These are phyloP conservation scores for Chromoteleia sp. DNA, from an alignment of 2,888 invertebrate species.

Conservation along the genomic window DNA sequence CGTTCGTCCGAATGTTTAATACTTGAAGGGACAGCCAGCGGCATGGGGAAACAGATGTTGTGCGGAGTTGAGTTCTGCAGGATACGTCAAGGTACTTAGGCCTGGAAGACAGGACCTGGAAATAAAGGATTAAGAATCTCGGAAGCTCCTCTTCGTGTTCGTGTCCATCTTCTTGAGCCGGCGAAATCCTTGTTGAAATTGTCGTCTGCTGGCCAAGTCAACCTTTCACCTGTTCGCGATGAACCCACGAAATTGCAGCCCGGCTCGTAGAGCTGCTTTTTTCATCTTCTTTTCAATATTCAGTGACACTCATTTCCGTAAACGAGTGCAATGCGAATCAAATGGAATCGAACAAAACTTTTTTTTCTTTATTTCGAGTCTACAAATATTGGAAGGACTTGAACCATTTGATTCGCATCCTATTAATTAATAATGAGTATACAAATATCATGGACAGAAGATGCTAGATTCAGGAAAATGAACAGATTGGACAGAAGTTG, in stretches of 20 bases:
- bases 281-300: not conserved
- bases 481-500: slow-evolving; percentile 57
- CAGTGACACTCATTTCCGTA: slow-evolving; percentile 4
- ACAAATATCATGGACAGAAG: slow-evolving; percentile 54
- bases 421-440: slow-evolving; percentile 36
- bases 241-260: slow-evolving; percentile 8
- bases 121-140: slow-evolving; percentile 83
- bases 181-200: slow-evolving; percentile 54
- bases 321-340: slow-evolving; percentile 27
- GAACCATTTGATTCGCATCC: slow-evolving; percentile 38
- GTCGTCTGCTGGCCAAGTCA: slow-evolving; percentile 30
- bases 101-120: slow-evolving; percentile 85
- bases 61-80: slow-evolving; percentile 83
- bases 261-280: slow-evolving; percentile 15
- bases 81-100: slow-evolving; percentile 83
- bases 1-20: slow-evolving; percentile 56
- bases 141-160: slow-evolving; percentile 57
- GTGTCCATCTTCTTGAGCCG: slow-evolving; percentile 43
- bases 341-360: not conserved
- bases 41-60: slow-evolving; percentile 80
- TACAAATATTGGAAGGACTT: too few species aligned
- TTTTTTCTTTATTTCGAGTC: not conserved
- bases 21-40: slow-evolving; percentile 82
- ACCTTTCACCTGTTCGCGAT: slow-evolving; percentile 71
- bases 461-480: slow-evolving; percentile 66